Percentiles rank a stretch among this genome's conserved stretches.
phyloP scores from a whole-genome alignment of 1,140 invertebrate genomes.

The Chelonus insularis region DNA sequence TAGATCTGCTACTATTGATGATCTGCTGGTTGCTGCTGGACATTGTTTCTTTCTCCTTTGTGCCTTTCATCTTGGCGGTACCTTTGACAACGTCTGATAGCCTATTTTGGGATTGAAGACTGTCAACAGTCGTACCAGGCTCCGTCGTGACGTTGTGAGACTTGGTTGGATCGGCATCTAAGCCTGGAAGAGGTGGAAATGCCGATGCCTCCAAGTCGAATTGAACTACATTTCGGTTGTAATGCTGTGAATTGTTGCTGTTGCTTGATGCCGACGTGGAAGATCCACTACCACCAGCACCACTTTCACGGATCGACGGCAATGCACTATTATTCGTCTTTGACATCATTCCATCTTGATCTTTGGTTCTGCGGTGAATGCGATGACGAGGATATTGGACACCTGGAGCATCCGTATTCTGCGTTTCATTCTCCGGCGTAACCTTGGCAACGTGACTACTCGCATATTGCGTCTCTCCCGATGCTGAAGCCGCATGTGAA shows the following conservation, averaged over 20 bases:
- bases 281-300: constrained; percentile 30
- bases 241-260: constrained; percentile 33
- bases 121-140: constrained; percentile 37
- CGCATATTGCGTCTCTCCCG: constrained; percentile 29
- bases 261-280: not conserved
- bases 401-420: constrained; percentile 37
- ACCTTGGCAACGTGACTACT: constrained; percentile 39
- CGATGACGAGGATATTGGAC: constrained; percentile 55
- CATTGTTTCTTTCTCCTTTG: constrained; percentile 53
- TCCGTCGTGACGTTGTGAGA: constrained; percentile 45
- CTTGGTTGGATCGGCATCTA: constrained; percentile 49
- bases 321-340: constrained; percentile 46
- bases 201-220: constrained; percentile 81
- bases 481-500: constrained; percentile 41
- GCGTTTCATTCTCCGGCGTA: constrained; percentile 45
- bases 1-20: constrained; percentile 52
- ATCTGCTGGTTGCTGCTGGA: constrained; percentile 35
- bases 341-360: constrained; percentile 46
- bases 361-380: constrained; percentile 58
- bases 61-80: constrained; percentile 65
- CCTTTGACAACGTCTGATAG: constrained; percentile 82
- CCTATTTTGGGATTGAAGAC: constrained; percentile 61
- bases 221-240: constrained; percentile 60
- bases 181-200: constrained; percentile 80
- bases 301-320: constrained; percentile 46